Percentiles rank a stretch among this genome's conserved stretches.
phyloP scores from a whole-genome alignment of 2,113 vertebrate genomes.

The Hoplias malabaricus region DNA sequence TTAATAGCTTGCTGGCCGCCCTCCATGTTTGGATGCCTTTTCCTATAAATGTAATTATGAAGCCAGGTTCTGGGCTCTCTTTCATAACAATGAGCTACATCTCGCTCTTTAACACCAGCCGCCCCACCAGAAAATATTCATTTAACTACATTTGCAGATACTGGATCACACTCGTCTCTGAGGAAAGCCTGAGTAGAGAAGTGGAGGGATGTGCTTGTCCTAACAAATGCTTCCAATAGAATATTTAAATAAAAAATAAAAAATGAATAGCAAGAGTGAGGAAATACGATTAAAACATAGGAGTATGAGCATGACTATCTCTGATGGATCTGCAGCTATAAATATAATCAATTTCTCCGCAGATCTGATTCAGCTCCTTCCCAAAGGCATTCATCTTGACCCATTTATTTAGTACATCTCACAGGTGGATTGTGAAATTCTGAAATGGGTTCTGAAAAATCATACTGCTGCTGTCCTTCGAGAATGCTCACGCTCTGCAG shows the following conservation, averaged over 20 bases:
- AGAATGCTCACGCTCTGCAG: neutral
- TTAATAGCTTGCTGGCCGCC: conserved; percentile 63
- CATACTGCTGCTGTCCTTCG: neutral
- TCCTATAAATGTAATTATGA: conserved; percentile 54
- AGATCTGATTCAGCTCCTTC: conserved; percentile 51
- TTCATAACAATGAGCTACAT: conserved; percentile 67
- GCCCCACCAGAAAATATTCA: conserved; percentile 60
- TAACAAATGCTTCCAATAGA: conserved; percentile 53
- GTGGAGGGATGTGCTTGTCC: conserved; percentile 54
- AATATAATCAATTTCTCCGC: conserved; percentile 2
- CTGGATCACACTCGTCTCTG: conserved; percentile 67
- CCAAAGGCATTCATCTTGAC: conserved; percentile 52
- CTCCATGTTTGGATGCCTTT: conserved; percentile 60
- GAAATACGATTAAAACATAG: conserved; percentile 60
- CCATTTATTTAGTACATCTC: conserved; percentile 1
- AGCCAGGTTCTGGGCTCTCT: conserved; percentile 48
- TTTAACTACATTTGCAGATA: conserved; percentile 70
- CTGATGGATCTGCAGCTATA: neutral
- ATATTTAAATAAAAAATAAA: conserved; percentile 48
- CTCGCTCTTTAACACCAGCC: conserved; percentile 55
- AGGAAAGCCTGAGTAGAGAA: conserved; percentile 52
- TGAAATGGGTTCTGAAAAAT: neutral
- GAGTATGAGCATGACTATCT: neutral
- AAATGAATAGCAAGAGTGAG: conserved; percentile 22
- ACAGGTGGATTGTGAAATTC: neutral